Evolutionary conservation across 2,888 invertebrate genomes (phyloP).

Genomic region (Lithophane leautieri): DNA sequence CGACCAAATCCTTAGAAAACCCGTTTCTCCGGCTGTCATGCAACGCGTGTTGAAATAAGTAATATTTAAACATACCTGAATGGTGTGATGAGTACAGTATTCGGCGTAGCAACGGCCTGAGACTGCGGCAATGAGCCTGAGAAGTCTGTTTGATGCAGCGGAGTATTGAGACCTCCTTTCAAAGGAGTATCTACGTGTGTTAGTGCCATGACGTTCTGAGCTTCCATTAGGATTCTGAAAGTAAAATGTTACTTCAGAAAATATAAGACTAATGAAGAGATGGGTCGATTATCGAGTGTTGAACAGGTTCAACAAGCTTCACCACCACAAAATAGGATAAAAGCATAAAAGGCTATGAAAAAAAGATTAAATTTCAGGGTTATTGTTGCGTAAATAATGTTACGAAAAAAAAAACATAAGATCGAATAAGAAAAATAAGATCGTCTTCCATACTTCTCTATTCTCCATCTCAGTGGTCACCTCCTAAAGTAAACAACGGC

Average conservation of each 20-base stretch:
- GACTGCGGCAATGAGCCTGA: constrained; percentile 94
- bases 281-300: not conserved
- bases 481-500: not conserved
- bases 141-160: constrained; percentile 97
- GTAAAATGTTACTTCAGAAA: not conserved
- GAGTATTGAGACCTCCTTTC: constrained; percentile 98
- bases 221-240: constrained; percentile 95
- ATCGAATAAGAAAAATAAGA: too few relatives aligned
- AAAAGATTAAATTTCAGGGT: too few relatives aligned
- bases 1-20: too few relatives aligned
- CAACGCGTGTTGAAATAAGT: not conserved
- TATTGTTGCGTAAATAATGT: too few relatives aligned
- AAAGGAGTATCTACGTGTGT: constrained; percentile 99
- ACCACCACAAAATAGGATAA: not conserved
- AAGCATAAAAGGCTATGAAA: too few relatives aligned
- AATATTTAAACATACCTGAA: constrained; percentile 89
- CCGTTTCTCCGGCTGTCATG: too few relatives aligned
- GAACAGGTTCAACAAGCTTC: too few relatives aligned
- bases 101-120: constrained; percentile 94
- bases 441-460: not conserved
- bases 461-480: not conserved
- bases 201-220: constrained; percentile 99
- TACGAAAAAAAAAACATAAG: too few relatives aligned
- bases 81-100: constrained; percentile 97
- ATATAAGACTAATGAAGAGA: not conserved